Evolutionary conservation across 2,888 invertebrate genomes (phyloP), one percentile per base, ranked within the genome.

Genomic region (Trachelus troglodyta): DNA sequence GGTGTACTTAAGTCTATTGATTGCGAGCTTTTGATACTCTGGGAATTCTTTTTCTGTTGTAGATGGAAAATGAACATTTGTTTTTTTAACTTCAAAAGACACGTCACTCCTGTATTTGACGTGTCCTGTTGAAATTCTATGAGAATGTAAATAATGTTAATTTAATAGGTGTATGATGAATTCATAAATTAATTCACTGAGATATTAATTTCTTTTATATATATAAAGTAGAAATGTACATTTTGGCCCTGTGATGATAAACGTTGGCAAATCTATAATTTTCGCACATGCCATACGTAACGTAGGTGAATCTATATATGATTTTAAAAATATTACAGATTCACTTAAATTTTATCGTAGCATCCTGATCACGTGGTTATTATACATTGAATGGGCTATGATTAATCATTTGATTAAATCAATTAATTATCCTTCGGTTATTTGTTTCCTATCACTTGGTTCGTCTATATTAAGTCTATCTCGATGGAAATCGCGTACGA

Each of bases 41-140:
- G 15, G 40, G 15, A 40, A 56, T 56, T 56, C 56, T 23, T 23
- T 56, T 56, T 56, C 56, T 40, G 15, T 6, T 40, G 15, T 15
- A 23, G 9, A 23, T 56, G 23, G 56, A 56, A 56, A 56, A 56
- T 56, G 56, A 23, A 2, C 0, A 31, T 73, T 76, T 9, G 34
- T 34, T 76, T 75, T 34, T n/a, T 74, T 69, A 69, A 31, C 12
- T 23, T 34, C 74, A n/a, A 75, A 35, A 76, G 1, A 56, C 23
- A 23, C 56, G 56, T 56, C 23, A 23, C 56, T 56, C 9, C 2
- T 9, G 23, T 23, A 23, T 23, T 15, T 56, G 4, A 56, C 6
- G 56, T 23, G 9, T 23, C 9, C 23, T 23, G 56, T 9, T 56
- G 56, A 56, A 56, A 56, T 56, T 56, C 23, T 23, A 56, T 23